These are phyloP conservation scores for Oxyteleia sp. DNA, from an alignment of 2,888 invertebrate species.

Conservation along the genomic window DNA sequence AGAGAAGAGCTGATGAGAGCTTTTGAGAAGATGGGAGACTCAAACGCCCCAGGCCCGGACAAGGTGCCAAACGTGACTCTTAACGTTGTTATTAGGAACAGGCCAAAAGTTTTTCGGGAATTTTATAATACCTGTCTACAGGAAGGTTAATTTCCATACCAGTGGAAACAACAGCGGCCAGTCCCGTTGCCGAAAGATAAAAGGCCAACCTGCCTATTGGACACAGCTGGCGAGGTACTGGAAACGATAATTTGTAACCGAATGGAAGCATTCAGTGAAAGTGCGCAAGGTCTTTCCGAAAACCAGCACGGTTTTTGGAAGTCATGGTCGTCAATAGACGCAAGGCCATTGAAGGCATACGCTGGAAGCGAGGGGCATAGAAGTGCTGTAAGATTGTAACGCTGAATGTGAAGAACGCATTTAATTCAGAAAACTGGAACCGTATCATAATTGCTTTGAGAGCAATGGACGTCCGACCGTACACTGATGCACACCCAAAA, in stretches of 20 bases:
- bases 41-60: too few species aligned
- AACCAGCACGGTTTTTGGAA: constrained; percentile 28
- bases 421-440: constrained; percentile 73
- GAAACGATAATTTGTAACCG: not conserved
- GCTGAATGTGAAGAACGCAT: constrained; percentile 71
- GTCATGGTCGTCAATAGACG: constrained; percentile 44
- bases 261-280: not conserved
- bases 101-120: constrained; percentile 9
- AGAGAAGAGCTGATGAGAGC: too few species aligned
- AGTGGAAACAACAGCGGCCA: constrained; percentile 49
- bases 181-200: constrained; percentile 61
- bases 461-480: too few species aligned
- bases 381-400: constrained; percentile 21
- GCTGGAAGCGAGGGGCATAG: constrained; percentile 8
- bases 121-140: constrained; percentile 46
- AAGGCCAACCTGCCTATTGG: constrained; percentile 42
- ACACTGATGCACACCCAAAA: too few species aligned
- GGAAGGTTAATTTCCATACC: constrained; percentile 24
- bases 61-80: too few species aligned
- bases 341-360: not conserved
- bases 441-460: too few species aligned
- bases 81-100: too few species aligned
- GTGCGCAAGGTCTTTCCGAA: not conserved
- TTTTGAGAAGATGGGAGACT: too few species aligned
- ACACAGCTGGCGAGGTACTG: constrained; percentile 45